Evolutionary conservation across 2,888 invertebrate genomes (phyloP).

Genomic region (Andrena praecox): DNA sequence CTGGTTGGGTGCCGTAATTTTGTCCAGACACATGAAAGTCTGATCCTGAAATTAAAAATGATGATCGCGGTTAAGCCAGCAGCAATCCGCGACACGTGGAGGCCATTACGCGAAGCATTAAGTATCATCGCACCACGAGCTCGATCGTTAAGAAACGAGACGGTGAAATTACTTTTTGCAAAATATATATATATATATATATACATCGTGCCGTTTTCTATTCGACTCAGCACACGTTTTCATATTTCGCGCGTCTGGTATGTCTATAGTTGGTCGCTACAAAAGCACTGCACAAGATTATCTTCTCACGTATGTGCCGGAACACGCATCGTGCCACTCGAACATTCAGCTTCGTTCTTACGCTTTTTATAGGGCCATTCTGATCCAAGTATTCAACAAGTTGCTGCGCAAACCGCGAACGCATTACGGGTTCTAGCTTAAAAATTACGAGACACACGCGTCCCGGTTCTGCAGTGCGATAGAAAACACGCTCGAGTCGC

Average conservation of each 20-base stretch:
- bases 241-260: neutral
- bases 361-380: neutral
- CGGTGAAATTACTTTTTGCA: neutral
- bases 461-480: neutral
- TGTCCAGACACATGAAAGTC: conserved; percentile 84
- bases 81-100: neutral
- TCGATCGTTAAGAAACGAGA: neutral
- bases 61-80: neutral
- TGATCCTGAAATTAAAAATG: conserved; percentile 74
- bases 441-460: neutral
- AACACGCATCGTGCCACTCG: neutral
- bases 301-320: no score
- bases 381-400: conserved; percentile 12
- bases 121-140: neutral
- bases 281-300: neutral
- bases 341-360: neutral
- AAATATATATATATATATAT: neutral
- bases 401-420: conserved; percentile 3
- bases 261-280: neutral
- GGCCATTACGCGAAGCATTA: neutral
- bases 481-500: neutral
- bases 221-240: neutral
- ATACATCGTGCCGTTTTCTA: no score
- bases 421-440: neutral
- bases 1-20: conserved; percentile 83